Evolutionary conservation across 2,797 vertebrate genomes (phyloP).

Genomic region (Molossus molossus): DNA sequence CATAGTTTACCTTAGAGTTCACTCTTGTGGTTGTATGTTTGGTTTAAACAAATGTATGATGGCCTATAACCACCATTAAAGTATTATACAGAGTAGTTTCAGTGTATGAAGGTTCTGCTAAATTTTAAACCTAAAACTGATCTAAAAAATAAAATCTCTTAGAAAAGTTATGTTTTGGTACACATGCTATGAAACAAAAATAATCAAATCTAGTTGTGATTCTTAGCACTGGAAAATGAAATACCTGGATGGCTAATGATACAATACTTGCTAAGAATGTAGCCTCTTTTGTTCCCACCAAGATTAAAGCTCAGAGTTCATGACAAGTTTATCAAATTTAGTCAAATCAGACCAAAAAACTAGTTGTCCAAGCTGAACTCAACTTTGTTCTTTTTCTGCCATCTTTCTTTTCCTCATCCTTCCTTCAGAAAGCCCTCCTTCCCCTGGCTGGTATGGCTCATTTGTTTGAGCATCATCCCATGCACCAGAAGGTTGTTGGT

Average conservation of each 20-base stretch:
- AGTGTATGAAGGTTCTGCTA: background rate
- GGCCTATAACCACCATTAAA: background rate
- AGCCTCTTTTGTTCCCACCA: constrained; percentile 26
- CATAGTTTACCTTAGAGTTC: constrained; percentile 3
- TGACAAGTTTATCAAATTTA: constrained; percentile 58
- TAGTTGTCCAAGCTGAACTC: background rate
- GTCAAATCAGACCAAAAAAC: constrained; percentile 57
- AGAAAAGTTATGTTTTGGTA: constrained; percentile 12
- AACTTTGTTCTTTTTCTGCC: constrained; percentile 10
- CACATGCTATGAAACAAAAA: constrained; percentile 44
- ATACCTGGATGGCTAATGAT: background rate
- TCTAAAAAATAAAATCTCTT: background rate
- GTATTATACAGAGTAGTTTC: background rate
- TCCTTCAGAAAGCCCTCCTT: constrained; percentile 14
- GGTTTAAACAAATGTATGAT: background rate
- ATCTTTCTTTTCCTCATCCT: background rate
- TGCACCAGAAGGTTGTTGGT: no score
- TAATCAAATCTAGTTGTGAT: constrained; percentile 48
- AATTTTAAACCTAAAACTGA: constrained; percentile 46
- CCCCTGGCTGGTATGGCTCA: no score
- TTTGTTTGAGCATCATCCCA: no score
- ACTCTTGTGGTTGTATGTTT: background rate
- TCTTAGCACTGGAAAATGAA: constrained; percentile 51
- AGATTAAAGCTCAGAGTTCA: constrained; percentile 7
- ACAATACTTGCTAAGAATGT: constrained; percentile 14